These are phyloP conservation scores for Oikopleura dioica DNA, from an alignment of 23 tunicate genomes.

Conservation along the genomic window DNA sequence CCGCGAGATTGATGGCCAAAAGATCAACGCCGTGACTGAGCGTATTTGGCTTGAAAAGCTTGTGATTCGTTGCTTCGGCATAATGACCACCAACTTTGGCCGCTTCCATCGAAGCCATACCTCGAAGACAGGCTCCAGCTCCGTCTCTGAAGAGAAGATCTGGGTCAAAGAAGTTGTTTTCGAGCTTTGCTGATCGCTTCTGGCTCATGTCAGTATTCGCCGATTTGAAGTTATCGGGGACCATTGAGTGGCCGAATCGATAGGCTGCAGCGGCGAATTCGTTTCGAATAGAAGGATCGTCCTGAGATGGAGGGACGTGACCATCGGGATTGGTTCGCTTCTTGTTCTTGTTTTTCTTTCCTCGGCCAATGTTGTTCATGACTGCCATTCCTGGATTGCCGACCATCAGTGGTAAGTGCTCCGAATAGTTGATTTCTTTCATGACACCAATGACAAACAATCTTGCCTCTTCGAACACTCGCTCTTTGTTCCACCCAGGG, in stretches of 20 bases:
- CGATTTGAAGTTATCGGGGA: background rate
- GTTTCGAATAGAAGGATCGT: background rate
- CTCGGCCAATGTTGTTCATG: background rate
- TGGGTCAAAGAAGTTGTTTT: background rate
- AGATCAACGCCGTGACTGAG: background rate
- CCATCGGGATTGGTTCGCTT: too few species aligned
- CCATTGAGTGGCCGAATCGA: background rate
- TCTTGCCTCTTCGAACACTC: background rate
- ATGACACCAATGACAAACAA: background rate
- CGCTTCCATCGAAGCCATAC: background rate
- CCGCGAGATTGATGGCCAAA: background rate
- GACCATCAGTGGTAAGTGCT: background rate
- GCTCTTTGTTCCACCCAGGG: background rate
- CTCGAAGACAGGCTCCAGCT: background rate
- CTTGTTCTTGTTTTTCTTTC: background rate
- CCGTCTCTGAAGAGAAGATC: background rate
- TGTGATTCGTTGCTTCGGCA: background rate
- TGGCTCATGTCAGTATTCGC: background rate
- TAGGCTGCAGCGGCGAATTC: background rate
- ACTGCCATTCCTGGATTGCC: background rate
- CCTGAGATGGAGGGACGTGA: background rate
- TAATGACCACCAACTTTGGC: background rate
- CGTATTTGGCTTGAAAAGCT: background rate
- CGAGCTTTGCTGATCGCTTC: background rate
- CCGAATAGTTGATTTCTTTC: background rate